These are phyloP conservation scores for Trichopria drosophilae DNA, from an alignment of 2,888 invertebrate genomes.

Conservation along the genomic window DNA sequence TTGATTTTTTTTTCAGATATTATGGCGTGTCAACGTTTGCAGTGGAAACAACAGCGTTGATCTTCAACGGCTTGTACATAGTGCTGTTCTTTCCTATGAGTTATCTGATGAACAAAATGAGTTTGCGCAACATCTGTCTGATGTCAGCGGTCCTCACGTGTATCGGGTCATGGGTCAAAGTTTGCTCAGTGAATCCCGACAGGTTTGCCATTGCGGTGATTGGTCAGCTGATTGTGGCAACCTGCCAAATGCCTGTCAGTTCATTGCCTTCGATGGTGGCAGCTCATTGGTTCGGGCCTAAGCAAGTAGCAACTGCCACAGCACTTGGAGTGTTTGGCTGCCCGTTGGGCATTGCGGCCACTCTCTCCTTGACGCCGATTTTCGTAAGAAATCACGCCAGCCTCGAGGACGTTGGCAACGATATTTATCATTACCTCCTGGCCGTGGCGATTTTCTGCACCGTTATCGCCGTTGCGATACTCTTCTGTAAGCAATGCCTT, in stretches of 20 bases:
- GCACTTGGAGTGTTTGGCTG: slow-evolving; percentile 29
- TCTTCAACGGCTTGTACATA: slow-evolving; percentile 27
- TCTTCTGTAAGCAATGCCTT: slow-evolving; percentile 36
- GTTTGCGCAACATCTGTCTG: slow-evolving; percentile 27
- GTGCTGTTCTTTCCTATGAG: slow-evolving; percentile 27
- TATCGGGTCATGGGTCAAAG: slow-evolving; percentile 33
- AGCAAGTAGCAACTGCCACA: slow-evolving; percentile 34
- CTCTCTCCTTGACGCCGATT: slow-evolving; percentile 29
- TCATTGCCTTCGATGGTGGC: slow-evolving; percentile 34
- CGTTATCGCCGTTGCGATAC: slow-evolving; percentile 19
- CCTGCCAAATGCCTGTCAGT: slow-evolving; percentile 29
- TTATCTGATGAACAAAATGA: slow-evolving; percentile 29
- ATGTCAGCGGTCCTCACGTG: slow-evolving; percentile 31
- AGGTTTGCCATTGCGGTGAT: slow-evolving; percentile 24
- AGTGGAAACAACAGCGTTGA: slow-evolving; percentile 30
- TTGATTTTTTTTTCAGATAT: slow-evolving; percentile 23
- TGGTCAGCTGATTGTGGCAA: slow-evolving; percentile 30
- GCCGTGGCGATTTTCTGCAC: slow-evolving; percentile 26
- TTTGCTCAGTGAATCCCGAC: slow-evolving; percentile 27
- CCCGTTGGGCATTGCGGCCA: slow-evolving; percentile 27
- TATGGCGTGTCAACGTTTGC: slow-evolving; percentile 27
- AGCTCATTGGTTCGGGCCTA: slow-evolving; percentile 35
- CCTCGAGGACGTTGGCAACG: slow-evolving; percentile 29
- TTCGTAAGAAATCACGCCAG: slow-evolving; percentile 33
- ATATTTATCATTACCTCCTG: slow-evolving; percentile 23